Evolutionary conservation across 2,113 vertebrate genomes (phyloP).

Genomic region (Engystomops pustulosus): DNA sequence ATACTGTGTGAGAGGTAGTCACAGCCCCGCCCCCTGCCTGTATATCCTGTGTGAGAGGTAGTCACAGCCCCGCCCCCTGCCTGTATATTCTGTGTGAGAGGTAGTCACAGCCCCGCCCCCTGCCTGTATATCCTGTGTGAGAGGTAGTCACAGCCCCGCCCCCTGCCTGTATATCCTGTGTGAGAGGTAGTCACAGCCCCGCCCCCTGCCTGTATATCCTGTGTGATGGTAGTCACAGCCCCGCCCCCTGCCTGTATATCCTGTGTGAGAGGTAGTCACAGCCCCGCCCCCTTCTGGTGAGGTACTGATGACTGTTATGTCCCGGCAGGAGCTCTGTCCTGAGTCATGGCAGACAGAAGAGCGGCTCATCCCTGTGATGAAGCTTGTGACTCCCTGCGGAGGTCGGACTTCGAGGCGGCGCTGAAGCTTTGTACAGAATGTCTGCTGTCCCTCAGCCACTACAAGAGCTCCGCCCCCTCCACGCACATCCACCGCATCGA

Average conservation of each 20-base stretch:
- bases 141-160: neutral
- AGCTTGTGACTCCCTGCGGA: conserved; percentile 93
- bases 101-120: neutral
- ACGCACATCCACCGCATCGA: conserved; percentile 80
- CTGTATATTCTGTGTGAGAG: neutral
- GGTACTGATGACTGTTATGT: neutral
- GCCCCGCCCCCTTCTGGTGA: neutral
- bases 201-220: neutral
- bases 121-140: neutral
- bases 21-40: neutral
- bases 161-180: neutral
- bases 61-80: neutral
- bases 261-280: neutral
- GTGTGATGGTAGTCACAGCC: neutral
- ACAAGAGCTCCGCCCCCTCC: conserved; percentile 75
- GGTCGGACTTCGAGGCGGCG: conserved; percentile 93
- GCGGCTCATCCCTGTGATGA: conserved; percentile 99
- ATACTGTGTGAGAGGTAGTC: neutral
- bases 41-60: neutral
- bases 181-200: neutral
- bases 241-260: neutral
- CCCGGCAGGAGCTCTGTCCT: conserved; percentile 89
- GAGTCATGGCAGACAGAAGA: conserved; percentile 99
- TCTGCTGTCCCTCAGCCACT: conserved; percentile 86
- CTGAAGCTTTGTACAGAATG: conserved; percentile 94